phyloP scores from a whole-genome alignment of 2,888 invertebrate genomes.

The Parnassius orleans region DNA sequence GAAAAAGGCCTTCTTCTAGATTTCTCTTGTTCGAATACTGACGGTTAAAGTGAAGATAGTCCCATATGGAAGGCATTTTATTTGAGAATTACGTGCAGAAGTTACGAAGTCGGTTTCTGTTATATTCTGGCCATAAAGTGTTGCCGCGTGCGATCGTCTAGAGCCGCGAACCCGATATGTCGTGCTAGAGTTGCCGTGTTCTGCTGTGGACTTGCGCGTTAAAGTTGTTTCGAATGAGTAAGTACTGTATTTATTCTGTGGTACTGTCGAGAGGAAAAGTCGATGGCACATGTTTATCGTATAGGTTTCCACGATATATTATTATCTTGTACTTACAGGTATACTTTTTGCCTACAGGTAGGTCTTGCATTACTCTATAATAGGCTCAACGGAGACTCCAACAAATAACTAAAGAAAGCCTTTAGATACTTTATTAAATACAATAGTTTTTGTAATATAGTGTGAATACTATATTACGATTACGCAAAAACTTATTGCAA shows the following conservation, averaged over 20 bases:
- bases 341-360: too few species aligned
- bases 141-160: constrained; percentile 40
- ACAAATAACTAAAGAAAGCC: neutral
- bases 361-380: too few species aligned
- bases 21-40: constrained; percentile 81
- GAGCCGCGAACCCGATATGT: constrained; percentile 45
- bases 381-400: neutral
- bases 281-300: neutral
- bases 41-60: constrained; percentile 77
- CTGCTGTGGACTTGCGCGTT: constrained; percentile 64
- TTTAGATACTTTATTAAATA: neutral
- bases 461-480: too few species aligned
- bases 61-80: constrained; percentile 83
- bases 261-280: constrained; percentile 15
- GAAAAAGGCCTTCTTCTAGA: constrained; percentile 87
- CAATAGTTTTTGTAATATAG: neutral
- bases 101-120: constrained; percentile 36
- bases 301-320: too few species aligned
- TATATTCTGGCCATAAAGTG: constrained; percentile 27
- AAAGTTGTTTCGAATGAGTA: constrained; percentile 46
- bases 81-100: constrained; percentile 42
- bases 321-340: too few species aligned
- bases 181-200: constrained; percentile 24
- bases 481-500: too few species aligned
- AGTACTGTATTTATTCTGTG: constrained; percentile 7